A percentile compares a stretch with the other conserved stretches of the same genome.
Conservation (phyloP, 2,888 invertebrate genomes). For the Ectobius pallidus region DNA sequence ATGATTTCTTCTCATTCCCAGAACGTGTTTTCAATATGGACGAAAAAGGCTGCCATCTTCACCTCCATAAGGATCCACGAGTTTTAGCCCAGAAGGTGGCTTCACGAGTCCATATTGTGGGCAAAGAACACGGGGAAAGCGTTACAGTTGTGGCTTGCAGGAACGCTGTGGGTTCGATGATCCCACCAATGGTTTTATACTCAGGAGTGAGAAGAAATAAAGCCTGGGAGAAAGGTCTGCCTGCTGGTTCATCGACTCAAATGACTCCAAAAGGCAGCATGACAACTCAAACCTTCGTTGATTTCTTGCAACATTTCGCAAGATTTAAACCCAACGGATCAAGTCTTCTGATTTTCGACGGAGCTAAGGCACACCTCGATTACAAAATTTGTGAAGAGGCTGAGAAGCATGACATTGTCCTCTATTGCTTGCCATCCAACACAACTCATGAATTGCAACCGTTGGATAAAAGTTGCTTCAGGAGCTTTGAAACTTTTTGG, state of each 20-base stretch:
- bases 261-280: slow-evolving; percentile 47
- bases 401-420: slow-evolving; percentile 39
- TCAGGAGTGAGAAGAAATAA: slow-evolving; percentile 2
- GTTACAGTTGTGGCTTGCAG: no score
- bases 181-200: slow-evolving; percentile 3
- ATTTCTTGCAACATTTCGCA: slow-evolving; percentile 42
- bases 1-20: neutral
- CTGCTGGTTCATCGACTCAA: slow-evolving; percentile 42
- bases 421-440: slow-evolving; percentile 44
- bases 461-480: slow-evolving; percentile 43
- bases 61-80: slow-evolving; percentile 34
- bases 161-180: neutral
- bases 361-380: slow-evolving; percentile 44
- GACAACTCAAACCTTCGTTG: slow-evolving; percentile 42
- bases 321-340: slow-evolving; percentile 43
- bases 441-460: slow-evolving; percentile 43
- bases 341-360: slow-evolving; percentile 45
- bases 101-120: neutral
- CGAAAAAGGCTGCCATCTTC: neutral
- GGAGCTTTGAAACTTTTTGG: neutral
- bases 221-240: slow-evolving; percentile 38
- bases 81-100: slow-evolving; percentile 24
- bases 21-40: no score
- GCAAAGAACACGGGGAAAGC: slow-evolving; percentile 13
- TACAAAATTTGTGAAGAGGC: no score